phyloP scores from a whole-genome alignment of 1,140 invertebrate species.

The Drosophila guanche region DNA sequence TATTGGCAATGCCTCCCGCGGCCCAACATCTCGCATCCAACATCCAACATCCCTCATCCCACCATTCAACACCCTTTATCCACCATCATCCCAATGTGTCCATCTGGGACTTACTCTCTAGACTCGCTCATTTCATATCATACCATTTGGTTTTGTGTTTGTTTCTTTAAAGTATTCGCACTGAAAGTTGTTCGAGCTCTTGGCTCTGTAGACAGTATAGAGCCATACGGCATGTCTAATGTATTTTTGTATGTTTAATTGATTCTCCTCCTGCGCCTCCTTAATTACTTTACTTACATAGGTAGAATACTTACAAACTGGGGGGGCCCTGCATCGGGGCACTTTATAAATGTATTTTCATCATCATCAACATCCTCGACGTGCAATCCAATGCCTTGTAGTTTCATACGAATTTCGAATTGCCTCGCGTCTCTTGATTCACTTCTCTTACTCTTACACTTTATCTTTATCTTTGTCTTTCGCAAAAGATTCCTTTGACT shows the following conservation, averaged over 20 bases:
- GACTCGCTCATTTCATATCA: constrained; percentile 22
- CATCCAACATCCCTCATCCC: constrained; percentile 8
- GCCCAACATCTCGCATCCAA: constrained; percentile 25
- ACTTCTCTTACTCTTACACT: not conserved
- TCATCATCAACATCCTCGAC: constrained; percentile 13
- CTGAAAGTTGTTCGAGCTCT: constrained; percentile 29
- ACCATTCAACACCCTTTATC: constrained; percentile 35
- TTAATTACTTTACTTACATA: constrained; percentile 77
- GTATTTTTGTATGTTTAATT: constrained; percentile 52
- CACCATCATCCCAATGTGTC: constrained; percentile 28
- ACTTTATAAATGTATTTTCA: constrained; percentile 72
- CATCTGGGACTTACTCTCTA: constrained; percentile 22
- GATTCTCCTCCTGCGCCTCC: constrained; percentile 51
- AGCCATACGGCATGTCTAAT: constrained; percentile 3
- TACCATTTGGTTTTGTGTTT: not conserved
- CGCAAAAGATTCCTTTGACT: constrained; percentile 65
- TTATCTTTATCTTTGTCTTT: constrained; percentile 29
- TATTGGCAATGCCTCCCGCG: constrained; percentile 38
- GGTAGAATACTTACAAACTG: constrained; percentile 80
- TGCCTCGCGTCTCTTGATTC: constrained; percentile 9
- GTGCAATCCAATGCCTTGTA: constrained; percentile 53
- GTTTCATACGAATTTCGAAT: constrained; percentile 31
- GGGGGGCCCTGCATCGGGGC: constrained; percentile 51
- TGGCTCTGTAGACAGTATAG: constrained; percentile 30
- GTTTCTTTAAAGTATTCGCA: constrained; percentile 58